Evolutionary conservation across 1,140 invertebrate genomes (phyloP).

Genomic region (Pararge aegeria): DNA sequence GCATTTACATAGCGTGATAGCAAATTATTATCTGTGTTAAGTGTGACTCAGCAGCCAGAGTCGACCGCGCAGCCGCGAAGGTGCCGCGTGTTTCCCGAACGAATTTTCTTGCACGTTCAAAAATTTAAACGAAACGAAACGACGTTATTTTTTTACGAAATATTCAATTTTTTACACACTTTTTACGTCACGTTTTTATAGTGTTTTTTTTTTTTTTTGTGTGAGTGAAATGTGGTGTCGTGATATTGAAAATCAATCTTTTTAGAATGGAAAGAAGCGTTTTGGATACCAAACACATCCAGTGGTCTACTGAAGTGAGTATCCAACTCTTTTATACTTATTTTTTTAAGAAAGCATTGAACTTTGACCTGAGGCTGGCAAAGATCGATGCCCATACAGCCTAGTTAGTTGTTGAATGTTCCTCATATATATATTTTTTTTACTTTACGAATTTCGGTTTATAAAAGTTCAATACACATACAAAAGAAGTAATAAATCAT

Average conservation of each 20-base stretch:
- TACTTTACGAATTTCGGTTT: too few species aligned
- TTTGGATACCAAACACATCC: slow-evolving; percentile 61
- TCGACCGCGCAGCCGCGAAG: slow-evolving; percentile 45
- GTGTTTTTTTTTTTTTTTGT: slow-evolving; percentile 20
- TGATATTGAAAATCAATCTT: slow-evolving; percentile 39
- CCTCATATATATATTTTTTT: too few species aligned
- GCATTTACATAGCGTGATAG: slow-evolving; percentile 57
- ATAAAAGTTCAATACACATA: too few species aligned
- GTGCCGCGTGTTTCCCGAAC: slow-evolving; percentile 49
- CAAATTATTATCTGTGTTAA: slow-evolving; percentile 32
- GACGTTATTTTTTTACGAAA: slow-evolving; percentile 39
- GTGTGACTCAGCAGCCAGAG: slow-evolving; percentile 36
- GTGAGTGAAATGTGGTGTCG: slow-evolving; percentile 61
- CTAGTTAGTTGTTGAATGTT: too few species aligned
- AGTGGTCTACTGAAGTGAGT: slow-evolving; percentile 73
- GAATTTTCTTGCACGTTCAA: slow-evolving; percentile 46
- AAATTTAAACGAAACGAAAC: slow-evolving; percentile 54
- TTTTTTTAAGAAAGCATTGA: slow-evolving; percentile 36
- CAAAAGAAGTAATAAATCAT: slow-evolving; percentile 8
- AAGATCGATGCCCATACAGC: background rate
- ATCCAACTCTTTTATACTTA: slow-evolving; percentile 3
- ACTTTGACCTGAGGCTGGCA: slow-evolving; percentile 40
- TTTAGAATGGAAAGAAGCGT: slow-evolving; percentile 77
- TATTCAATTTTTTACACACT: too few species aligned
- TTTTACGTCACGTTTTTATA: slow-evolving; percentile 38